Evolutionary conservation across 1,140 invertebrate genomes (phyloP), one percentile per base, ranked within the genome.

Genomic region (Scaptomyza pallida): DNA sequence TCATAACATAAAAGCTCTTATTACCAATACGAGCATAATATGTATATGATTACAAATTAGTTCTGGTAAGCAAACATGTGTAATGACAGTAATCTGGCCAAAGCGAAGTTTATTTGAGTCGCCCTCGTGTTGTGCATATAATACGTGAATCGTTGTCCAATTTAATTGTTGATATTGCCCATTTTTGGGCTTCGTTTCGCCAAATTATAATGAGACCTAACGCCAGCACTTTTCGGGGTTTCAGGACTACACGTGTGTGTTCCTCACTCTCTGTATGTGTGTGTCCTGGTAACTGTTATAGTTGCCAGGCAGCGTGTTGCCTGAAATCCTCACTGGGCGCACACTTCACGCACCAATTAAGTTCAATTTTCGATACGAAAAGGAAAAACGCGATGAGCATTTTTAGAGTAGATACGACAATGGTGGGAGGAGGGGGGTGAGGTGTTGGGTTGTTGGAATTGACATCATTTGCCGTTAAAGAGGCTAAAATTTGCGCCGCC

Each of bases 281-380:
- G 17, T 44, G 19, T 16, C 19, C 37, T 26, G 52, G 52, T 10
- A 54, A 54, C 35, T 30, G 45, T 9, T 30, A 60, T 82, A 77
- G 78, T 81, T 81, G 74, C 78, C 74, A 50, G 62, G 80, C 79
- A 79, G 67, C 76, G 10, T n/a, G n/a, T 23, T 43, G 13, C 52
- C 51, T 64, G 62, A 72, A 71, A 74, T 81, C 73, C 73, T 68
- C 76, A 69, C 63, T 43, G 48, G 40, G 21, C 37, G 67, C 70
- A 74, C 78, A 82, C 78, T 88, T 88, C 83, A 88, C 78, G 83
- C 78, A 73, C 82, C 82, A 88, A 88, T 88, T 88, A 88, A 82
- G 69, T 76, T 75, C 60, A 85, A 88, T 89, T 88, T 89, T 76
- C 51, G 64, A 69, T 70, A 48, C 71, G 64, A 72, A 65, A 4